Base-by-base conservation (phyloP, 2,888 invertebrate genomes). In the Pinctada fucata region DNA sequence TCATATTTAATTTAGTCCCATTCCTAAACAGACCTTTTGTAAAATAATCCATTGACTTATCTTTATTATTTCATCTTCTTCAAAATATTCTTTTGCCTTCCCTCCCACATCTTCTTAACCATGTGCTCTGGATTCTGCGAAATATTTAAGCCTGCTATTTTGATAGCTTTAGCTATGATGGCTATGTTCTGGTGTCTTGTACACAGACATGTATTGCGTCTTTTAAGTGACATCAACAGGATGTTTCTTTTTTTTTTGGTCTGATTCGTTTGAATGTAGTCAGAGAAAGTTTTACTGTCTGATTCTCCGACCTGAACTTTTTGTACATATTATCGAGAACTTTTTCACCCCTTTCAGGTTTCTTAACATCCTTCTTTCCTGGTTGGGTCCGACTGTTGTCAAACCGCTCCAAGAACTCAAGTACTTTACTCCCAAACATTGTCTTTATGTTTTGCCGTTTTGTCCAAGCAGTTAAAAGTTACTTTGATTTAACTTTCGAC, bases 31-130 rank as follows among this genome's bases (percentile, higher is more conserved):
- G 31, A 31, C 58, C 13, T 10, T 58, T 58, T 13, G 58, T 58
- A 31, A 31, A 31, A 31, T 31, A 31, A 10, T 58, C 58, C 74
- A 74, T 31, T 74, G 74, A 63, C 72, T 63, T n/a, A 74, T 50
- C 13, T 64, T 47, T 58, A 58, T 58, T 1, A 10, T 6, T 10
- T 58, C 58, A 58, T 58, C 13, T 58, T 58, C 58, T 10, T 58
- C 58, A 13, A 58, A 58, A 58, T 10, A 58, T 13, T 58, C 0
- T 58, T 58, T 58, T 58, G 58, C 58, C 13, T 58, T 58, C n/a
- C 3, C 65, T 48, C 16, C 49, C 16, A 74, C 6, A 5, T 64
- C 16, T 3, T 64, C 66, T 49, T 47, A 31, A 70, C 10, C 31
- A 51, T 50, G 6, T 48, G 16, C 51, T 58, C 58, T 58, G 1